Percentiles rank a stretch among this genome's conserved stretches.
These are phyloP conservation scores for Micrasema longulum DNA, from an alignment of 1,140 invertebrate genomes.

Conservation along the genomic window DNA sequence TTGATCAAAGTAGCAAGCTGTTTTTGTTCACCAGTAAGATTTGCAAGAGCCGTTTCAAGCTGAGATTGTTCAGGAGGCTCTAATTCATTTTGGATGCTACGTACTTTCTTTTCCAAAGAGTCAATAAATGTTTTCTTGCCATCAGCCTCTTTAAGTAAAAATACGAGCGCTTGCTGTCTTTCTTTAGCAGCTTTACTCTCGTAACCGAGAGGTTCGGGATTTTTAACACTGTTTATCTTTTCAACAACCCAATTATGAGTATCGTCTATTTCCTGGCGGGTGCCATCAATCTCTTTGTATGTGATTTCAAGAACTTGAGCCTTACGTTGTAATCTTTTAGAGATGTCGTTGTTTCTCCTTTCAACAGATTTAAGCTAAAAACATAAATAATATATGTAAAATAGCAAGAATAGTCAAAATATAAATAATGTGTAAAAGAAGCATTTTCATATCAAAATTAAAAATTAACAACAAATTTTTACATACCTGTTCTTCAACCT, in stretches of 20 bases:
- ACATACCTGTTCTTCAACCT: slow-evolving; percentile 85
- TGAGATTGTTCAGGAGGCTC: slow-evolving; percentile 82
- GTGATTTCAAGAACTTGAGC: slow-evolving; percentile 83
- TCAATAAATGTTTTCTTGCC: slow-evolving; percentile 85
- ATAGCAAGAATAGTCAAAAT: background rate
- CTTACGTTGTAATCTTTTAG: slow-evolving; percentile 86
- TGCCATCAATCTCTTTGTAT: slow-evolving; percentile 82
- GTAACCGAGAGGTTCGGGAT: slow-evolving; percentile 77
- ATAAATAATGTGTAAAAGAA: slow-evolving; percentile 4
- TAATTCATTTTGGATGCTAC: slow-evolving; percentile 86
- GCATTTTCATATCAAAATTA: too few relatives aligned
- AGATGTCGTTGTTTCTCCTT: slow-evolving; percentile 83
- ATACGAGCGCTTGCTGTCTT: slow-evolving; percentile 76
- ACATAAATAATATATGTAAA: too few relatives aligned
- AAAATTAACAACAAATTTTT: slow-evolving; percentile 12
- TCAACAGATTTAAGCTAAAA: slow-evolving; percentile 83
- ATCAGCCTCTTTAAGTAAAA: slow-evolving; percentile 85
- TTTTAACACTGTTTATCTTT: slow-evolving; percentile 76
- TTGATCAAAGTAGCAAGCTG: slow-evolving; percentile 78
- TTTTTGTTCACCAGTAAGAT: slow-evolving; percentile 77
- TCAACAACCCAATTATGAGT: slow-evolving; percentile 85
- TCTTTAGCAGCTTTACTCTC: slow-evolving; percentile 81
- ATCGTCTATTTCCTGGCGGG: slow-evolving; percentile 79
- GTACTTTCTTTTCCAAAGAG: slow-evolving; percentile 83
- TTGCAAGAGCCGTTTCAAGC: slow-evolving; percentile 75